Conservation (phyloP, 2,797 vertebrate genomes). For the Chromobotia macracanthus region DNA sequence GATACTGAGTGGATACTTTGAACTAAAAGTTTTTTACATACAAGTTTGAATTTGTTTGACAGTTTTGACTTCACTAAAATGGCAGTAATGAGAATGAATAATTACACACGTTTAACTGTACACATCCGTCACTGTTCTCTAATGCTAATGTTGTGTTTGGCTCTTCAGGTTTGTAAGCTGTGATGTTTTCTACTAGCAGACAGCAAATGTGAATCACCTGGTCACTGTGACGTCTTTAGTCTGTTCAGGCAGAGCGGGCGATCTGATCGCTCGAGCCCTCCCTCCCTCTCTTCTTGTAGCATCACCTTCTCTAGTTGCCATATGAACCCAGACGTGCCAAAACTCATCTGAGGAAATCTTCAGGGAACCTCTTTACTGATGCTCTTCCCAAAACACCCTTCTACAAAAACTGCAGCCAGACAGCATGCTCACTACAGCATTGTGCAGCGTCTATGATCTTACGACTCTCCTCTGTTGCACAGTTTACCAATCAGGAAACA, state of each 20-base stretch:
- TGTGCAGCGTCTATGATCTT: no score
- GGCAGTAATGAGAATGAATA: no score
- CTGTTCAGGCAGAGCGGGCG: constrained; percentile 10
- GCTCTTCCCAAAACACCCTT: constrained; percentile 59
- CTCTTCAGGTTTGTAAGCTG: constrained; percentile 57
- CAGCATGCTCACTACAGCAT: neutral
- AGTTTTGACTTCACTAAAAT: no score
- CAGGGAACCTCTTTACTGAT: constrained; percentile 72
- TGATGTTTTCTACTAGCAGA: constrained; percentile 37
- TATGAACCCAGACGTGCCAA: constrained; percentile 73
- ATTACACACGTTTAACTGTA: no score
- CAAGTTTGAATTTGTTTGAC: no score
- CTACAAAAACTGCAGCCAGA: constrained; percentile 6
- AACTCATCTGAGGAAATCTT: constrained; percentile 70
- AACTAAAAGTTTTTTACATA: no score
- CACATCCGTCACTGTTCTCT: neutral
- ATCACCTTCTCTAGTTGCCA: constrained; percentile 37
- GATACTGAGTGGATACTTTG: no score
- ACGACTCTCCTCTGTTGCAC: constrained; percentile 30
- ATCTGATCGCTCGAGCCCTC: neutral
- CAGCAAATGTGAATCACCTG: constrained; percentile 47
- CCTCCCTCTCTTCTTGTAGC: constrained; percentile 26
- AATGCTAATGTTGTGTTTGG: neutral
- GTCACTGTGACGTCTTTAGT: constrained; percentile 57
- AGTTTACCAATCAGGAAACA: constrained; percentile 31